phyloP scores from a whole-genome alignment of 2,888 invertebrate species.

The Onchidella celtica region DNA sequence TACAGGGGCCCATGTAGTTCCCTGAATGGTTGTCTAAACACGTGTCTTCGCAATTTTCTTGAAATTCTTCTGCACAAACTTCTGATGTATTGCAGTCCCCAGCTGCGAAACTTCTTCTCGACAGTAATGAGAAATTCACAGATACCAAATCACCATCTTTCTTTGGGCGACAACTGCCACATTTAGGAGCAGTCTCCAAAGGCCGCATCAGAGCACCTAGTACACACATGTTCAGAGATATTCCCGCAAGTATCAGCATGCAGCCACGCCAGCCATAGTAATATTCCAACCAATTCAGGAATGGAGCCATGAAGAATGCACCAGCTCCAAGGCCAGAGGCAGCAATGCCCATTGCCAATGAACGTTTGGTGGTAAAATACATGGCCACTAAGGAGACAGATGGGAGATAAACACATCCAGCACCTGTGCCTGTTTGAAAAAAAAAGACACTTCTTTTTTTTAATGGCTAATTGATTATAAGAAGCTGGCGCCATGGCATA shows the following conservation, averaged over 20 bases:
- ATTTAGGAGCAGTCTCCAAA: neutral
- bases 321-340: constrained; percentile 26
- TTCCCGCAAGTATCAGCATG: constrained; percentile 28
- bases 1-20: neutral
- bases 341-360: constrained; percentile 27
- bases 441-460: too few species aligned
- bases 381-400: constrained; percentile 30
- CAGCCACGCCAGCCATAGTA: constrained; percentile 37
- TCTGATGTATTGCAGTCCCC: neutral
- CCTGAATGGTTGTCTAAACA: neutral
- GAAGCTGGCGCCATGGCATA: too few species aligned
- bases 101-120: neutral
- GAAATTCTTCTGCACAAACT: neutral
- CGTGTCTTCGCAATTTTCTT: neutral
- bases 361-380: constrained; percentile 33
- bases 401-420: constrained; percentile 30
- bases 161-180: neutral
- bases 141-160: neutral
- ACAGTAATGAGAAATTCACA: neutral
- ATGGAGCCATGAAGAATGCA: constrained; percentile 32
- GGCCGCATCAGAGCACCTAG: constrained; percentile 31
- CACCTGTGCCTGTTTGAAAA: constrained; percentile 16
- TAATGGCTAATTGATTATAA: too few species aligned
- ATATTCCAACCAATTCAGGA: constrained; percentile 22
- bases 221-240: constrained; percentile 31